Percentiles rank a stretch among this genome's conserved stretches.
These are phyloP conservation scores for Bembecia ichneumoniformis DNA, from an alignment of 2,888 invertebrate genomes.

Conservation along the genomic window DNA sequence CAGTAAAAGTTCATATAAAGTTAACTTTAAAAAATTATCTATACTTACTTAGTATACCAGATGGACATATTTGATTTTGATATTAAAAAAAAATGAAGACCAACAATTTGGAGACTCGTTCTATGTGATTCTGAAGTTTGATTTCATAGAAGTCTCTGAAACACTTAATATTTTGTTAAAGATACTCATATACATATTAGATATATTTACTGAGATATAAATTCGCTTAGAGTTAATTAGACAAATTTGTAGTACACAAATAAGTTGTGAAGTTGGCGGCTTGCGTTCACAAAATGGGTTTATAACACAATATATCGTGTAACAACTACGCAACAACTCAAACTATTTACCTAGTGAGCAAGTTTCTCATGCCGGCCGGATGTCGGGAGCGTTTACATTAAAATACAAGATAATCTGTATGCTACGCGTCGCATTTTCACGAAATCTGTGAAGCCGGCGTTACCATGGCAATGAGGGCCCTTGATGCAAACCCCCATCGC, in stretches of 20 bases:
- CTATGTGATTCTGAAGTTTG: no score
- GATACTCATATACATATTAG: no score
- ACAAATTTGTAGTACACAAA: constrained; percentile 14
- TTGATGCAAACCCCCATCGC: constrained; percentile 36
- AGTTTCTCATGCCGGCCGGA: constrained; percentile 46
- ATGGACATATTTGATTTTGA: no score
- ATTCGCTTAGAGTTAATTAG: neutral
- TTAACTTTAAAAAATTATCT: no score
- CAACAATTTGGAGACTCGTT: no score
- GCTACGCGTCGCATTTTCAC: constrained; percentile 47
- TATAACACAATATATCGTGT: constrained; percentile 41
- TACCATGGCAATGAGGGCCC: constrained; percentile 43
- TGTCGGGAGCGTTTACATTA: constrained; percentile 40
- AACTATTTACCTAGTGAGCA: constrained; percentile 59
- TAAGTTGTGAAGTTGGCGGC: constrained; percentile 36
- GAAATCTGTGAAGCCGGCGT: constrained; percentile 46
- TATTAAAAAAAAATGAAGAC: no score
- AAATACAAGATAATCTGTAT: constrained; percentile 42
- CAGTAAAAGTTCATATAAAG: no score
- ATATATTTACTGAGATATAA: no score
- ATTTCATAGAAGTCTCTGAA: no score
- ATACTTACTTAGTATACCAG: no score
- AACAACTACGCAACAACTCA: constrained; percentile 32
- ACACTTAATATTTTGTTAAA: no score
- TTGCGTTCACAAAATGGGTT: constrained; percentile 34